phyloP scores from a whole-genome alignment of 1,140 invertebrate genomes.

The Habropoda laboriosa region DNA sequence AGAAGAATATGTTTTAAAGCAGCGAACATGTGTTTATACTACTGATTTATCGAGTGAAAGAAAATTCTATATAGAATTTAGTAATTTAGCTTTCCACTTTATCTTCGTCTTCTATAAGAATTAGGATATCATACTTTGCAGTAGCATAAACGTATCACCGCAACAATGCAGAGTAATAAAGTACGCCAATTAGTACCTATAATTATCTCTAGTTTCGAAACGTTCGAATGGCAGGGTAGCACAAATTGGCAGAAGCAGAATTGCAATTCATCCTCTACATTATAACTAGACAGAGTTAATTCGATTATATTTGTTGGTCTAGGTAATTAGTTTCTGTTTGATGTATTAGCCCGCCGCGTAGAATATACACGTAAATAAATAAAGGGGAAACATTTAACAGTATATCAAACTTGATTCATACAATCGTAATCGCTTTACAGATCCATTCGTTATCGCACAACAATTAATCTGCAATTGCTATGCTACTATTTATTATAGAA shows the following conservation, averaged over 20 bases:
- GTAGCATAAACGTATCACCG: too few relatives aligned
- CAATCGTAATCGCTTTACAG: neutral
- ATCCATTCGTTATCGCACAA: too few relatives aligned
- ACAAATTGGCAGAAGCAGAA: neutral
- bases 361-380: neutral
- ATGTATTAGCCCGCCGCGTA: constrained; percentile 1
- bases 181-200: neutral
- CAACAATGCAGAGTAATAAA: neutral
- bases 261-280: neutral
- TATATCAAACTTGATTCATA: neutral
- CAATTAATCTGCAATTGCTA: neutral
- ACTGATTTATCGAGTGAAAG: too few relatives aligned
- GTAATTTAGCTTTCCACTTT: too few relatives aligned
- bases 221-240: neutral
- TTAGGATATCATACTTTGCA: too few relatives aligned
- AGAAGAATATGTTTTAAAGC: too few relatives aligned
- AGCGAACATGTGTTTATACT: too few relatives aligned
- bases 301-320: neutral
- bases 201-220: constrained; percentile 4
- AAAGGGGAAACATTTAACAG: neutral
- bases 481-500: neutral
- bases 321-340: constrained; percentile 22
- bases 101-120: too few relatives aligned
- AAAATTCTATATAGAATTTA: too few relatives aligned
- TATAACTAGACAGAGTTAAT: constrained; percentile 3